Conservation (phyloP, 2,797 vertebrate species). For the Propithecus perrieri region DNA sequence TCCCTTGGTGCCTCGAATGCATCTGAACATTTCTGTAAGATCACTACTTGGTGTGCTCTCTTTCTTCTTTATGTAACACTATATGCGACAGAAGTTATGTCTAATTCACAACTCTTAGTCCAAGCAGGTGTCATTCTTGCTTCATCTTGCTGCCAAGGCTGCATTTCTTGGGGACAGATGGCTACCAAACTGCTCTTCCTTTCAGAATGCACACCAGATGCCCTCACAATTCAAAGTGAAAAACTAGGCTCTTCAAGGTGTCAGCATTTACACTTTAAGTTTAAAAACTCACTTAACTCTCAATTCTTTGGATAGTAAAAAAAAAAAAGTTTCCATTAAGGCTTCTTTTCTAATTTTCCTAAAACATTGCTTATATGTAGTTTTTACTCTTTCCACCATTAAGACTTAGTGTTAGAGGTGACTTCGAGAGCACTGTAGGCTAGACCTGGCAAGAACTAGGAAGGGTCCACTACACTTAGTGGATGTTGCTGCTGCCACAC, state of each 20-base stretch:
- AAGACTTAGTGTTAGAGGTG: background rate
- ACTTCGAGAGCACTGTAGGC: background rate
- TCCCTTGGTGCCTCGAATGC: background rate
- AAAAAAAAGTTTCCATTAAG: background rate
- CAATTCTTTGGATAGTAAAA: background rate
- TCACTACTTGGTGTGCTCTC: background rate
- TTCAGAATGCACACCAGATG: constrained; percentile 25
- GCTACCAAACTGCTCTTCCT: constrained; percentile 42
- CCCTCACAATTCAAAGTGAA: constrained; percentile 19
- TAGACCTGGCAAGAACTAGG: background rate
- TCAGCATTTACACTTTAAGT: background rate
- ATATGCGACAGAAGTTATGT: background rate
- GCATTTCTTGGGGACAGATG: constrained; percentile 55
- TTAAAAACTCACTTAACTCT: constrained; percentile 39
- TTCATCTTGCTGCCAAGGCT: constrained; percentile 46
- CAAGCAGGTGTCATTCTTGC: constrained; percentile 25
- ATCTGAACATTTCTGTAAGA: background rate
- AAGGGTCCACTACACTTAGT: background rate
- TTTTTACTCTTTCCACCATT: background rate
- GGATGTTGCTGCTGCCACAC: background rate
- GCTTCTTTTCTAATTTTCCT: background rate
- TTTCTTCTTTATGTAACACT: background rate
- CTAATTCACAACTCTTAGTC: constrained; percentile 7
- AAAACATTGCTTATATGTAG: background rate
- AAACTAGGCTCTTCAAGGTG: constrained; percentile 5